Percentiles rank a stretch among this genome's conserved stretches.
These are phyloP conservation scores for Neopelma chrysocephalum DNA, from an alignment of 2,797 vertebrate genomes.

Conservation along the genomic window DNA sequence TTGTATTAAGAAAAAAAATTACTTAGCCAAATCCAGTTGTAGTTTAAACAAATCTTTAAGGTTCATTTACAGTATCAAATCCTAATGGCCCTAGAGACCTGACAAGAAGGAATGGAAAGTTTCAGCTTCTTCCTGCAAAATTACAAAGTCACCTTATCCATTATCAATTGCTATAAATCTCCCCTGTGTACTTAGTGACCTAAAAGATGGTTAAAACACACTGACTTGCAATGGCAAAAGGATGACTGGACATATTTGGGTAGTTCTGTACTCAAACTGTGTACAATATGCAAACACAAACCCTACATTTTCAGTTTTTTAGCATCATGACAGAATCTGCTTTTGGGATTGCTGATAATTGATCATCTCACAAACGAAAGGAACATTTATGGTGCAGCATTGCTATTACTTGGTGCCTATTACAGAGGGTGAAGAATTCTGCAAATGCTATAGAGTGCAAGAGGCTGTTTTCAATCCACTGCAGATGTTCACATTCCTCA, in stretches of 20 bases:
- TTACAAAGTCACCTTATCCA: slow-evolving; percentile 6
- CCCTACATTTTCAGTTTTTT: fast-evolving
- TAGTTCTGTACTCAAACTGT: background rate
- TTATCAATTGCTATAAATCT: background rate
- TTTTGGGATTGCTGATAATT: background rate
- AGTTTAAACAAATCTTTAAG: slow-evolving; percentile 31
- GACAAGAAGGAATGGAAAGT: slow-evolving; percentile 1
- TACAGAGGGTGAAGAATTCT: background rate
- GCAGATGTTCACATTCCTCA: background rate
- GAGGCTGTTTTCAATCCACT: background rate
- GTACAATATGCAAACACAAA: background rate
- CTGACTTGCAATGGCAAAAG: background rate
- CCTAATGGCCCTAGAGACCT: background rate
- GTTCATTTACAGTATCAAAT: slow-evolving; percentile 45
- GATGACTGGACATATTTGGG: background rate
- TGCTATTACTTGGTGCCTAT: background rate
- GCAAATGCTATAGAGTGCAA: background rate
- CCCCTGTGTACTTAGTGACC: background rate
- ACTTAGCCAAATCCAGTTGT: background rate
- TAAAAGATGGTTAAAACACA: background rate
- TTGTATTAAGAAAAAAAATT: background rate
- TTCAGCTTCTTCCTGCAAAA: background rate
- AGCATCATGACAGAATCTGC: background rate
- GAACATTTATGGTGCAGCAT: background rate
- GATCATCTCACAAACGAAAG: background rate